Evolutionary conservation across 2,888 invertebrate species (phyloP).

Genomic region (Eumacrocentrus americanus): DNA sequence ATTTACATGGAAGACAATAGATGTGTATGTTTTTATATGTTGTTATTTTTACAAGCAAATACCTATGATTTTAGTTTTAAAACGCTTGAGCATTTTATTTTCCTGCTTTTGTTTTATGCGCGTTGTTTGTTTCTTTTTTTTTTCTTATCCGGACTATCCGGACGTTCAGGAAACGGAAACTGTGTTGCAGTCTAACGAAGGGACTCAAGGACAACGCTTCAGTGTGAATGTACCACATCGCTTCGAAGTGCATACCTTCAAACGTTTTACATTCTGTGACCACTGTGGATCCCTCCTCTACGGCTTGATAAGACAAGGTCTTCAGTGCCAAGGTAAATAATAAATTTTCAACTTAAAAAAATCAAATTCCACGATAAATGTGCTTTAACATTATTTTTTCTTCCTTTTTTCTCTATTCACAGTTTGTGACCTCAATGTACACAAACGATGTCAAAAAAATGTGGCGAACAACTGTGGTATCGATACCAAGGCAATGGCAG

Average conservation of each 20-base stretch:
- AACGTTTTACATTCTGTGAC: conserved; percentile 98
- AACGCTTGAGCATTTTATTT: conserved; percentile 14
- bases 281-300: conserved; percentile 98
- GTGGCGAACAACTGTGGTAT: conserved; percentile 99
- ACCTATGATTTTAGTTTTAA: conserved; percentile 10
- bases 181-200: conserved; percentile 64
- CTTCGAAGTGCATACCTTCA: conserved; percentile 94
- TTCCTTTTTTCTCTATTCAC: conserved; percentile 39
- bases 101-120: conserved; percentile 22
- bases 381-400: neutral
- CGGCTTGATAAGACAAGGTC: conserved; percentile 93
- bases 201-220: conserved; percentile 81
- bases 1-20: neutral
- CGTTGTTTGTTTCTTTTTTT: conserved; percentile 18
- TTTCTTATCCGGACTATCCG: conserved; percentile 21
- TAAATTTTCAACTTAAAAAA: neutral
- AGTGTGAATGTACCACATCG: conserved; percentile 99
- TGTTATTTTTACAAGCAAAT: conserved; percentile 4
- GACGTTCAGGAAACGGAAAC: conserved; percentile 42
- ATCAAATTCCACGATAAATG: conserved; percentile 14
- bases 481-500: conserved; percentile 95
- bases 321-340: conserved; percentile 86
- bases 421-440: conserved; percentile 97
- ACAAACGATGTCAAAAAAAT: conserved; percentile 98
- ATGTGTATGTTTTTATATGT: conserved; percentile 11